phyloP scores from a whole-genome alignment of 2,113 vertebrate species.

The Oreochromis niloticus region DNA sequence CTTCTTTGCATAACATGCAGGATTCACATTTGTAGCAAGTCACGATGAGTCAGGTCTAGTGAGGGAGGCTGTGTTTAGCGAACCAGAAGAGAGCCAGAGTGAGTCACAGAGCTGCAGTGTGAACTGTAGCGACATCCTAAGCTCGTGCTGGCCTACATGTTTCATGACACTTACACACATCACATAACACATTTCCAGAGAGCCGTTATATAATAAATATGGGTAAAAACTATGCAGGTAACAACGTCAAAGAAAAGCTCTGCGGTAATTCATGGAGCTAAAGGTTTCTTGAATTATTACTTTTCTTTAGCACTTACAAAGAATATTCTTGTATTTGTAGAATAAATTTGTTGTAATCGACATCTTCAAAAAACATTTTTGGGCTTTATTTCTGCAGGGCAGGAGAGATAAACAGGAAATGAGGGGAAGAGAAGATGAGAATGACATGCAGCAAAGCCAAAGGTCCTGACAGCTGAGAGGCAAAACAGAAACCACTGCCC shows the following conservation, averaged over 20 bases:
- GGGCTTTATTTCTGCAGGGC: neutral
- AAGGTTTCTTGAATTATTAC: neutral
- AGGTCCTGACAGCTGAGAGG: neutral
- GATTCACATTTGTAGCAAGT: conserved; percentile 29
- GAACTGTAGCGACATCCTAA: conserved; percentile 41
- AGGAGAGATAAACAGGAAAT: neutral
- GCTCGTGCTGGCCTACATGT: conserved; percentile 45
- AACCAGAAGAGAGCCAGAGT: conserved; percentile 38
- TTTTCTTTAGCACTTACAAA: neutral
- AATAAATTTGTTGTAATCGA: neutral
- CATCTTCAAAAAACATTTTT: neutral
- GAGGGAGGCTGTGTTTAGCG: neutral
- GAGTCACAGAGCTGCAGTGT: conserved; percentile 50
- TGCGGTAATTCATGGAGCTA: neutral
- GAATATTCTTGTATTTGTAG: neutral
- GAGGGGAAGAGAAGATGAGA: neutral
- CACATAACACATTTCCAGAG: neutral
- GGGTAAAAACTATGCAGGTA: neutral
- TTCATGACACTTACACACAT: conserved; percentile 25
- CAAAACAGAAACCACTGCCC: neutral
- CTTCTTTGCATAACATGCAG: conserved; percentile 2
- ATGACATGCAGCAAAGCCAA: neutral
- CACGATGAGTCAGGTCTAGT: conserved; percentile 3
- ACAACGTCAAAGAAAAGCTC: neutral
- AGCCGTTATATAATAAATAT: neutral